These are phyloP conservation scores for Dynastes hyllus DNA, from an alignment of 2,888 invertebrate species.

Conservation along the genomic window DNA sequence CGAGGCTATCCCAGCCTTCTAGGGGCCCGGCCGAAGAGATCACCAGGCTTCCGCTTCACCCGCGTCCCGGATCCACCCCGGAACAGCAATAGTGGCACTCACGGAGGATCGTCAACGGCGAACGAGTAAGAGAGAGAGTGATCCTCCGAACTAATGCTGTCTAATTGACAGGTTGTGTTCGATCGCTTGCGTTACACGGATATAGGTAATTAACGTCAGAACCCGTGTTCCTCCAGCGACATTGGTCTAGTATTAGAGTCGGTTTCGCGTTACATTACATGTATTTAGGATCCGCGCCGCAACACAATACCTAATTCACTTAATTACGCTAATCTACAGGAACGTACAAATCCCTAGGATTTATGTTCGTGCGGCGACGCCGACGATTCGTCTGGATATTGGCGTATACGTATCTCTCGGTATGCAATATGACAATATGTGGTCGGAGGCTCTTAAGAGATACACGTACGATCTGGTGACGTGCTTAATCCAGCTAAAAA, in stretches of 20 bases:
- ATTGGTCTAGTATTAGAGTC: conserved; percentile 64
- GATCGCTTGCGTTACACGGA: conserved; percentile 70
- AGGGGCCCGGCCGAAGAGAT: neutral
- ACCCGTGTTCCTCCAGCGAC: conserved; percentile 67
- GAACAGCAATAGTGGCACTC: conserved; percentile 30
- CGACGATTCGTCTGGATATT: conserved; percentile 5
- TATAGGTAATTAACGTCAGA: conserved; percentile 72
- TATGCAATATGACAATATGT: conserved; percentile 1
- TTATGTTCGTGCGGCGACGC: conserved; percentile 33
- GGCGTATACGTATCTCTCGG: neutral
- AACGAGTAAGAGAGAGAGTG: conserved; percentile 54
- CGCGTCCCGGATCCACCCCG: conserved; percentile 17
- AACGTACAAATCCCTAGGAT: conserved; percentile 43
- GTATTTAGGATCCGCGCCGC: conserved; percentile 62
- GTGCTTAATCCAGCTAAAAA: neutral
- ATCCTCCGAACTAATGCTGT: conserved; percentile 66
- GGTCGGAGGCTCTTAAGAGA: neutral
- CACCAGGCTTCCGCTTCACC: conserved; percentile 11
- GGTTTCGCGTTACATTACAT: conserved; percentile 68
- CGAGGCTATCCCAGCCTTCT: neutral
- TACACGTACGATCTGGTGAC: conserved; percentile 1
- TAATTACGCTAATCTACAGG: conserved; percentile 54
- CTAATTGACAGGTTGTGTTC: conserved; percentile 72
- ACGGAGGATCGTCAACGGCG: conserved; percentile 52
- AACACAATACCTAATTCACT: conserved; percentile 56